Evolutionary conservation across 1,140 invertebrate species (phyloP), one percentile per base, ranked within the genome.

Genomic region (Galendromus occidentalis): DNA sequence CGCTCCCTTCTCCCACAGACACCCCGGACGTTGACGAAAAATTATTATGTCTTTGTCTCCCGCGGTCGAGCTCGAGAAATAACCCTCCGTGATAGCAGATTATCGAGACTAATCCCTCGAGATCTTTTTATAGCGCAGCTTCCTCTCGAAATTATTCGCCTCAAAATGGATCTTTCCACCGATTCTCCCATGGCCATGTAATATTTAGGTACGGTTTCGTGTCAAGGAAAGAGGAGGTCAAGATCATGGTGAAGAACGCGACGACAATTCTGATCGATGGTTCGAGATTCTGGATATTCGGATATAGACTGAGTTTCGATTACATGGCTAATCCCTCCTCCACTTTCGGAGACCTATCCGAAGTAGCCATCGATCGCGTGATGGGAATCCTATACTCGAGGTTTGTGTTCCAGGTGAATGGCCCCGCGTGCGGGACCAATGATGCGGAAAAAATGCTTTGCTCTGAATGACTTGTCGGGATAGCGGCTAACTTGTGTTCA

Each of bases 241-340:
- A 76, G 64, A 76, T 76, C 18, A 70, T 75, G 70, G 69, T 75
- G 4, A 75, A 76, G 69, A 76, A 76, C 63, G 73, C 74, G 6
- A 71, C 74, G 0, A 75, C 75, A 33, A 72, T 75, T 1, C 69
- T 75, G 7, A 71, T 72, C 33, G 75, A 74, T 1, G 73, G 74
- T 0, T 66, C 75, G 6, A 71, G 73, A 2, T 76, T 71, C 66
- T 76, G 75, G 75, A 68, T 71, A 33, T 74, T 73, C 65, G 75
- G 74, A 0, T 76, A 73, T 51, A 71, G 72, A 0, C 64, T 76
- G 1, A 71, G 71, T 55, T 76, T 74, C 44, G 74, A 74, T 0
- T 69, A 45, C 45, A 2, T 65, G 67, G 20, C 65, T 66, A 0
- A 51, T 69, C 65, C 14, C 65, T 44, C n/a, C 22, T 59, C 25